phyloP scores from a whole-genome alignment of 2,113 vertebrate genomes.

The Cepphus grylle region DNA sequence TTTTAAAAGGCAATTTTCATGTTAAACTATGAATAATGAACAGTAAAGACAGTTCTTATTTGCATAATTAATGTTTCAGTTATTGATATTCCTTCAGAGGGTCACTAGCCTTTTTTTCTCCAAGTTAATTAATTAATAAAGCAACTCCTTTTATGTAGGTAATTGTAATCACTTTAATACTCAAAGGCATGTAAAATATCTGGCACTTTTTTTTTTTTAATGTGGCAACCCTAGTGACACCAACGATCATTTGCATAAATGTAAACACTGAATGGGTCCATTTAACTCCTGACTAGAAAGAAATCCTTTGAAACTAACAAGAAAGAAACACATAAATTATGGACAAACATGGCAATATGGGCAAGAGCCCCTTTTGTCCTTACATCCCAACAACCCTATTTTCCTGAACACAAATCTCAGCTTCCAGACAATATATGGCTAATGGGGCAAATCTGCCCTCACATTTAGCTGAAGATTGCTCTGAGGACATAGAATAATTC shows the following conservation, averaged over 20 bases:
- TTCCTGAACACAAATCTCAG: neutral
- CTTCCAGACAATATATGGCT: neutral
- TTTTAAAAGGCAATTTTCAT: slow-evolving; percentile 43
- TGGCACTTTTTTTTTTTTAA: neutral
- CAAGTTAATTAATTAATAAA: slow-evolving; percentile 78
- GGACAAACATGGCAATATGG: neutral
- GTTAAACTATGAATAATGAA: slow-evolving; percentile 50
- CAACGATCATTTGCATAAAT: slow-evolving; percentile 13
- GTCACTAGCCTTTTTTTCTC: slow-evolving; percentile 66
- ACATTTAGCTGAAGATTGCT: neutral
- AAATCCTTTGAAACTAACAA: neutral
- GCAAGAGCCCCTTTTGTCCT: neutral
- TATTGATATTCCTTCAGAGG: slow-evolving; percentile 74
- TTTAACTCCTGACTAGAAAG: slow-evolving; percentile 2
- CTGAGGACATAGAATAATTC: neutral
- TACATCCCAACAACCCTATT: neutral
- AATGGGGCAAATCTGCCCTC: neutral
- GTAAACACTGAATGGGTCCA: neutral
- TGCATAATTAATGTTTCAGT: slow-evolving; percentile 76
- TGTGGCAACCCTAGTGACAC: slow-evolving; percentile 18
- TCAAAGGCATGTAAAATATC: slow-evolving; percentile 64
- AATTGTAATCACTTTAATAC: slow-evolving; percentile 63
- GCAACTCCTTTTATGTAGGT: slow-evolving; percentile 71
- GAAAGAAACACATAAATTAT: neutral
- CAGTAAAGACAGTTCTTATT: slow-evolving; percentile 51